Base-by-base conservation (phyloP, 2,113 vertebrate species). In the Sylvia atricapilla region DNA sequence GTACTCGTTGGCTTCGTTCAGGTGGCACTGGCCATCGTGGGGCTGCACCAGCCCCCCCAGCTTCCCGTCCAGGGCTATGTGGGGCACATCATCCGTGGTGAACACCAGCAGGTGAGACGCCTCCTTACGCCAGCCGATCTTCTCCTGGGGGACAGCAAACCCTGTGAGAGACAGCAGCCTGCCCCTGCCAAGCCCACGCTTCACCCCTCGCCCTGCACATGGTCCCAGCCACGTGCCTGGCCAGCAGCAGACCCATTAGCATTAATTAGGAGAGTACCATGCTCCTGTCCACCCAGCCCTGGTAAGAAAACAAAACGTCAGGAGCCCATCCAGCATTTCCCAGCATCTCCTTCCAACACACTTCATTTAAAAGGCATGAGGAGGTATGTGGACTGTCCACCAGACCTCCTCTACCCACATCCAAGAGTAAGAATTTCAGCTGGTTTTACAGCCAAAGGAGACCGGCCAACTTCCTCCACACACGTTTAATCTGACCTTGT, bases 111-210 rank as follows among this genome's bases (percentile, higher is more conserved):
- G 96, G 87, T 99, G 99, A 83, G 98, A 98, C 0, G 99, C 99
- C 64, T 99, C 99, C 91, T 99, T 99, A 72, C 99, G 98, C 99
- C 99, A 99, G 46, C 99, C 99, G 0, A 99, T 99, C 95, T 98
- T 98, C 60, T 99, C 98, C 99, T 99, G 97, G 10, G 28, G 72
- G 50, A 91, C 93, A 76, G 95, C 59, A 96, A 86, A 47, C 33
- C 3, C 18, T 3, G 17, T 84, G 53, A 66, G 37, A 37, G 78
- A 96, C 20, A 81, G 18, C 12, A 0, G 63, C 60, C 70, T 25
- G 37, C 15, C 30, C 64, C 64, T 56, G 64, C 33, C 66, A 60
- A 63, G 41, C 56, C 22, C 70, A 67, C 0, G 0, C 16, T 44
- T 89, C 33, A n/a, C 15, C 44, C 43, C 41, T 67, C 9, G 0